Conservation (phyloP, 2,113 vertebrate genomes). For the Petrocephalus microphthalmus region DNA sequence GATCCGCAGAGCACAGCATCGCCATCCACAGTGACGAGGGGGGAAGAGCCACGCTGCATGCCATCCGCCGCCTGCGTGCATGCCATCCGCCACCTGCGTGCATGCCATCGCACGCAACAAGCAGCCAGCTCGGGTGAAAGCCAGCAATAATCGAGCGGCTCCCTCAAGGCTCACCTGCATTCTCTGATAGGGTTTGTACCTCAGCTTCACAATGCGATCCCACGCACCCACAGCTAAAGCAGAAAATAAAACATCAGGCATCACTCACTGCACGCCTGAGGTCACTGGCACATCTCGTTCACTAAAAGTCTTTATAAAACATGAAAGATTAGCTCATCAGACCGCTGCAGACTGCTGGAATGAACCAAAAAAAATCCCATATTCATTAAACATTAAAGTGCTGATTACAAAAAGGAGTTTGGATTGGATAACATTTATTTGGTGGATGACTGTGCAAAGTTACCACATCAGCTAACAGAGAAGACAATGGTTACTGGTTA, state of each 20-base stretch:
- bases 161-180: slow-evolving; percentile 78
- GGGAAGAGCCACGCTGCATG: background rate
- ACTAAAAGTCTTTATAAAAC: background rate
- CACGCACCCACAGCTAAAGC: slow-evolving; percentile 83
- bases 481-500: background rate
- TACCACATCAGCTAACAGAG: background rate
- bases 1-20: background rate
- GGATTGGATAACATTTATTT: background rate
- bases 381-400: background rate
- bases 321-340: background rate
- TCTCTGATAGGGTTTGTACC: slow-evolving; percentile 78
- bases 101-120: background rate
- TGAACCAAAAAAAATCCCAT: background rate
- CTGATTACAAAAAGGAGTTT: background rate
- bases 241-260: slow-evolving; percentile 25
- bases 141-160: background rate
- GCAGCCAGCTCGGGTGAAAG: background rate
- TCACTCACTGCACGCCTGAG: background rate
- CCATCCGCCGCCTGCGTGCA: no score
- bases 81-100: no score
- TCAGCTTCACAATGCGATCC: slow-evolving; percentile 81
- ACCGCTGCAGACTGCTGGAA: background rate
- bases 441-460: background rate
- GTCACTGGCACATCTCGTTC: background rate
- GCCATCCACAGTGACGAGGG: background rate